These are phyloP conservation scores for Plestiodon gilberti DNA, from an alignment of 2,113 vertebrate genomes.

Conservation along the genomic window DNA sequence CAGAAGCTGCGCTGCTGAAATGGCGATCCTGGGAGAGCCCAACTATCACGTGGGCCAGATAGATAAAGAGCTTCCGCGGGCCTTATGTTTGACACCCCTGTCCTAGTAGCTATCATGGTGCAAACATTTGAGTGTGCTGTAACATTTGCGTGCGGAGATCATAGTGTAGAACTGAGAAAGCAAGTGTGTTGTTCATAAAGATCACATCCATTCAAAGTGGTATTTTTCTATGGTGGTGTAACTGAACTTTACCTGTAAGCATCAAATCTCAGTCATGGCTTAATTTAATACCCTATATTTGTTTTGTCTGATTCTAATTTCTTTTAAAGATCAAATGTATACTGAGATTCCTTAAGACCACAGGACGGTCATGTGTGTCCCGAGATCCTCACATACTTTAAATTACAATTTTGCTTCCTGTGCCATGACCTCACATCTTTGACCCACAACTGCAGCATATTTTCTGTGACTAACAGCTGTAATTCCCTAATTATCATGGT, in stretches of 20 bases:
- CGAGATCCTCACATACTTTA: slow-evolving; percentile 74
- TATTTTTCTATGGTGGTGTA: neutral
- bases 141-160: neutral
- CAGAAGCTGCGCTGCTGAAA: too few relatives aligned
- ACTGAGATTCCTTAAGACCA: slow-evolving; percentile 60
- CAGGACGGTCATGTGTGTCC: slow-evolving; percentile 46
- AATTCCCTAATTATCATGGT: slow-evolving; percentile 82
- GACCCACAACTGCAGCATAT: slow-evolving; percentile 78
- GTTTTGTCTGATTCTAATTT: slow-evolving; percentile 69
- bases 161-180: neutral
- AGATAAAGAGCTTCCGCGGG: too few relatives aligned
- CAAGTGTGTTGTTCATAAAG: neutral
- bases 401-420: slow-evolving; percentile 83
- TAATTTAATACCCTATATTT: slow-evolving; percentile 51
- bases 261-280: neutral
- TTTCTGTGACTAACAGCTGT: slow-evolving; percentile 79
- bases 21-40: too few relatives aligned
- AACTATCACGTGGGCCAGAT: too few relatives aligned
- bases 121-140: neutral
- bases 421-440: slow-evolving; percentile 70
- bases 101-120: neutral
- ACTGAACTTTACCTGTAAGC: neutral
- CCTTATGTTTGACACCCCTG: too few relatives aligned
- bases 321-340: slow-evolving; percentile 68
- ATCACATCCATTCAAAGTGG: neutral